A percentile compares a stretch with the other conserved stretches of the same genome.
Evolutionary conservation across 2,888 invertebrate species (phyloP).

Genomic region (Troides oblongomaculatus): DNA sequence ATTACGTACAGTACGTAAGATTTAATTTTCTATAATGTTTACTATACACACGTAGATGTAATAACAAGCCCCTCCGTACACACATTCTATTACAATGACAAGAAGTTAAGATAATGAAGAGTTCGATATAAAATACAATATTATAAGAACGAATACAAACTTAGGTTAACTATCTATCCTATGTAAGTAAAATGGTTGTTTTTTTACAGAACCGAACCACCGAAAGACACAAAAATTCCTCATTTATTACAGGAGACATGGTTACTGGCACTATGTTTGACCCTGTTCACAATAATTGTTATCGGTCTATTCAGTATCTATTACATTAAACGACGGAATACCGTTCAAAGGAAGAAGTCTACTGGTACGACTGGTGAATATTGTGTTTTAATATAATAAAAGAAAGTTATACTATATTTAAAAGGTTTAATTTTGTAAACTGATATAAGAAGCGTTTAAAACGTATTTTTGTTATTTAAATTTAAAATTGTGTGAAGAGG

Average conservation of each 20-base stretch:
- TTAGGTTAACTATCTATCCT: too few species aligned
- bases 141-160: background rate
- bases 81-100: background rate
- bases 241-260: slow-evolving; percentile 72
- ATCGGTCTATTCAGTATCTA: slow-evolving; percentile 70
- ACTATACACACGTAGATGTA: background rate
- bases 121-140: background rate
- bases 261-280: slow-evolving; percentile 67
- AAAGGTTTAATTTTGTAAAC: too few species aligned
- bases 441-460: too few species aligned
- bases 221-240: slow-evolving; percentile 67
- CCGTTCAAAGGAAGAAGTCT: slow-evolving; percentile 70
- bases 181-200: background rate
- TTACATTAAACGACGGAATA: slow-evolving; percentile 66
- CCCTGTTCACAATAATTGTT: slow-evolving; percentile 63
- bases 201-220: slow-evolving; percentile 65
- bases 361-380: slow-evolving; percentile 54
- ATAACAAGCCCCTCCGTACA: background rate
- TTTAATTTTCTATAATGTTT: slow-evolving; percentile 4
- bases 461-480: background rate
- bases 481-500: slow-evolving; percentile 11
- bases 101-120: background rate
- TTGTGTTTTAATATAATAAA: background rate
- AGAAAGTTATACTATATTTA: too few species aligned
- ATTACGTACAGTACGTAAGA: slow-evolving; percentile 70